Conservation (phyloP, 2,113 vertebrate genomes). For the Tetraodon nigroviridis region DNA sequence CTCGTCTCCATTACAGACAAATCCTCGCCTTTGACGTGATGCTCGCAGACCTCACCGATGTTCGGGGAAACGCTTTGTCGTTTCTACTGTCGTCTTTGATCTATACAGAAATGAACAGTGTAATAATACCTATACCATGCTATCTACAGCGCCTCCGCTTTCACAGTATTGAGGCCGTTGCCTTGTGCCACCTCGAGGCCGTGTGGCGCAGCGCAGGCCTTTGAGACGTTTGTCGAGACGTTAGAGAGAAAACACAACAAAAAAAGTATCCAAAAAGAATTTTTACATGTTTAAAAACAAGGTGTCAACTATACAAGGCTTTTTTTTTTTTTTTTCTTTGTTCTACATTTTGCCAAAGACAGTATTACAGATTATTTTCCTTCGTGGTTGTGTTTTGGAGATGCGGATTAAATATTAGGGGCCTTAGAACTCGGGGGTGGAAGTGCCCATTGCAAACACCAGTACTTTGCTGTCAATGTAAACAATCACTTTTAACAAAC, state of each 20-base stretch:
- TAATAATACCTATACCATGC: slow-evolving; percentile 67
- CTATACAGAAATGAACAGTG: slow-evolving; percentile 73
- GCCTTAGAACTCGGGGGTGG: slow-evolving; percentile 8
- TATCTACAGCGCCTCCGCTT: slow-evolving; percentile 78
- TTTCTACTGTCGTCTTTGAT: slow-evolving; percentile 65
- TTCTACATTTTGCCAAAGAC: slow-evolving; percentile 65
- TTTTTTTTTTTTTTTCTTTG: slow-evolving; percentile 57
- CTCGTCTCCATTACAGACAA: slow-evolving; percentile 25
- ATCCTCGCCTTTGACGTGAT: slow-evolving; percentile 51
- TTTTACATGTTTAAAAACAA: slow-evolving; percentile 70
- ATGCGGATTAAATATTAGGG: slow-evolving; percentile 59
- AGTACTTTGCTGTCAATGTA: slow-evolving; percentile 64
- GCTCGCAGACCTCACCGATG: slow-evolving; percentile 43
- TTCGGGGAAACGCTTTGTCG: slow-evolving; percentile 51
- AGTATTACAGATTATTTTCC: slow-evolving; percentile 45
- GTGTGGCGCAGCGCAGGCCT: slow-evolving; percentile 61
- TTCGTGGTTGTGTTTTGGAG: slow-evolving; percentile 40
- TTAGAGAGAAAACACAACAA: slow-evolving; percentile 32
- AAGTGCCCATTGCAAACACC: slow-evolving; percentile 61
- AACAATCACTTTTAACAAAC: slow-evolving; percentile 67
- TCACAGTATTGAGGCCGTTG: slow-evolving; percentile 77
- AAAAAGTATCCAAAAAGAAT: slow-evolving; percentile 66
- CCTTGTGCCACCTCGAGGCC: slow-evolving; percentile 41
- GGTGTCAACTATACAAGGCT: slow-evolving; percentile 71
- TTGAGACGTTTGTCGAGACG: slow-evolving; percentile 62